Evolutionary conservation across 1,140 invertebrate genomes (phyloP).

Genomic region (Delia radicum): DNA sequence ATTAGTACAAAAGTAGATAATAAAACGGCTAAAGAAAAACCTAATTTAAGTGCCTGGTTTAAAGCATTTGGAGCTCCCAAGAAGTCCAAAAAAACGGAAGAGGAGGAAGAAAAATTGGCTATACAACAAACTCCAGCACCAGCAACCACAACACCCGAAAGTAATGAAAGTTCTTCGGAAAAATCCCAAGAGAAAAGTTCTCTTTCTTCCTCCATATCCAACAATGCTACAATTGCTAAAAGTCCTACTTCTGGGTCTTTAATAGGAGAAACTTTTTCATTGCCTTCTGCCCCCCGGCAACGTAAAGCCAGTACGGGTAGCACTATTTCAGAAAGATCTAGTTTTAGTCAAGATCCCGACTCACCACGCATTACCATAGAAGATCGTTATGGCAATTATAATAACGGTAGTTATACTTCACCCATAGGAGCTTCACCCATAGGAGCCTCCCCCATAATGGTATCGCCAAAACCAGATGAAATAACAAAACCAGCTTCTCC

Average conservation of each 20-base stretch:
- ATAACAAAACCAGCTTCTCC: slow-evolving; percentile 66
- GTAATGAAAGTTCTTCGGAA: background rate
- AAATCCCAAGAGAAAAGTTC: background rate
- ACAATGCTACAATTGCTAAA: slow-evolving; percentile 30
- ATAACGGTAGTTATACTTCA: slow-evolving; percentile 66
- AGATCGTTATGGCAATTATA: slow-evolving; percentile 59
- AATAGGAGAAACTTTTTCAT: slow-evolving; percentile 40
- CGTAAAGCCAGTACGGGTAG: slow-evolving; percentile 70
- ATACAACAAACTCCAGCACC: slow-evolving; percentile 58
- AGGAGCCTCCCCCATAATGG: slow-evolving; percentile 59
- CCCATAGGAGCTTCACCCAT: slow-evolving; percentile 63
- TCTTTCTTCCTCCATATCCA: background rate
- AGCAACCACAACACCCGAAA: background rate
- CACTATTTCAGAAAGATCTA: slow-evolving; percentile 72
- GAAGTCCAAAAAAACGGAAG: slow-evolving; percentile 54
- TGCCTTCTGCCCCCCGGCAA: slow-evolving; percentile 57
- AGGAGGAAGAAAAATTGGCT: slow-evolving; percentile 57
- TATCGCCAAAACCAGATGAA: slow-evolving; percentile 60
- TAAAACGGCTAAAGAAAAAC: slow-evolving; percentile 65
- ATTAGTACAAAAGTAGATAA: slow-evolving; percentile 51
- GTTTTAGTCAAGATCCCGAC: slow-evolving; percentile 72
- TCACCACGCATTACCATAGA: slow-evolving; percentile 66
- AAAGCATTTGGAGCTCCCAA: slow-evolving; percentile 85
- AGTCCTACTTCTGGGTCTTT: slow-evolving; percentile 31
- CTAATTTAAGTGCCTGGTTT: slow-evolving; percentile 86